Evolutionary conservation across 2,888 invertebrate genomes (phyloP).

Genomic region (Cephus nigrinus): DNA sequence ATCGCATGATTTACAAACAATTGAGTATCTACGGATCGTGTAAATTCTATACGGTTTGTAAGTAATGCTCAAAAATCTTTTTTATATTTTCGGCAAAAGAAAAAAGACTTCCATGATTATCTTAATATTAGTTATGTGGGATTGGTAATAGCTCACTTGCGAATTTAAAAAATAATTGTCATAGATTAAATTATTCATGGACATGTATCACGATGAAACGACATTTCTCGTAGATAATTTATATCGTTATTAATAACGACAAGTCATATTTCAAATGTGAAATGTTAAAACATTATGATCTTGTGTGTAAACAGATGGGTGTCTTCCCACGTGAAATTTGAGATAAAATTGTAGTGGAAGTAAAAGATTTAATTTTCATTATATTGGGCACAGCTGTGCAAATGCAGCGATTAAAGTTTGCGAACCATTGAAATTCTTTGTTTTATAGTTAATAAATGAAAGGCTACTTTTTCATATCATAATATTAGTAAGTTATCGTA

Average conservation of each 20-base stretch:
- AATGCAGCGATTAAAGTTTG: neutral
- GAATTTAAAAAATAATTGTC: neutral
- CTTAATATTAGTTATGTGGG: neutral
- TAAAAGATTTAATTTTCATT: neutral
- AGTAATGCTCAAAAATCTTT: neutral
- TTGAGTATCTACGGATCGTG: neutral
- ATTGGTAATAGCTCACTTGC: neutral
- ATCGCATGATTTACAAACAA: neutral
- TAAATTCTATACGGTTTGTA: neutral
- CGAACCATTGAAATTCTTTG: neutral
- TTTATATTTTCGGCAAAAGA: neutral
- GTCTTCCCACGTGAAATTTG: slow-evolving; percentile 29
- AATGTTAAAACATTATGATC: slow-evolving; percentile 31
- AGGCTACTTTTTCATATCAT: neutral
- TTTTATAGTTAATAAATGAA: neutral
- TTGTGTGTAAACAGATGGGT: slow-evolving; percentile 36
- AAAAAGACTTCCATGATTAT: neutral
- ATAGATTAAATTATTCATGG: neutral
- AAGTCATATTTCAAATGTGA: slow-evolving; percentile 4
- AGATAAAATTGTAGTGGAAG: neutral
- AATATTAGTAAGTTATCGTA: neutral
- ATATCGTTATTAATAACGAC: neutral
- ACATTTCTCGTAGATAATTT: neutral
- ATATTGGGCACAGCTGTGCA: neutral
- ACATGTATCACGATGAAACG: neutral